Evolutionary conservation across 2,797 vertebrate species (phyloP), one percentile per base, ranked within the genome.

Genomic region (Muraenolepis orangiensis): DNA sequence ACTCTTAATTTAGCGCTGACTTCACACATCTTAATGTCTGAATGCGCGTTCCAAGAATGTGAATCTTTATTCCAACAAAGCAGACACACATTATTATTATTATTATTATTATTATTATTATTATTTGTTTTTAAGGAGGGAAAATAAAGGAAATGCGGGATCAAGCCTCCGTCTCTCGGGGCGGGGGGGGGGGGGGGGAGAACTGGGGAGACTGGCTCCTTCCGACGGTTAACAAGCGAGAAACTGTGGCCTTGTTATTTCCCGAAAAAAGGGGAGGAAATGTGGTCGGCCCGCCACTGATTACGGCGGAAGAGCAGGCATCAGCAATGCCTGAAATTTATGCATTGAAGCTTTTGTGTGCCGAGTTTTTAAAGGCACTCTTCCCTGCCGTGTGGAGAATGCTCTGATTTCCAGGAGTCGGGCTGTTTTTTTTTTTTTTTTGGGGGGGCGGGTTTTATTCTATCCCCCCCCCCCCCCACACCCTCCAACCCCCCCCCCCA

Each of bases 301-400:
- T 94, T 94, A 93, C 88, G 93, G 88, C 87, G 91, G 91, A 91
- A 92, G 90, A 91, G 88, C 92, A 91, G 90, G 91, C 94, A 92
- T 90, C 93, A 93, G 88, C 90, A 94, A 93, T 93, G 92, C 93
- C 92, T 93, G 93, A 95, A 94, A 95, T 94, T 93, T 94, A 95
- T 94, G 93, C 93, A 94, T 93, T 93, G 93, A 93, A 93, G 90
- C 91, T 93, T 93, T 93, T 93, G 90, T 42, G 69, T 89, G 88
- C 82, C 79, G 89, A 90, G 91, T 93, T 93, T n/a, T 91, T 90
- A 90, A 91, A 92, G 90, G 89, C 91, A 89, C 84, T 92, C 92
- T 92, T 93, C 91, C 92, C 91, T 90, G 92, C 91, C 91, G 93
- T 94, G 92, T 95, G 92, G 92, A 93, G 91, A 94, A 93, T 93